These are phyloP conservation scores for Perca flavescens DNA, from an alignment of 2,113 vertebrate species.

Conservation along the genomic window DNA sequence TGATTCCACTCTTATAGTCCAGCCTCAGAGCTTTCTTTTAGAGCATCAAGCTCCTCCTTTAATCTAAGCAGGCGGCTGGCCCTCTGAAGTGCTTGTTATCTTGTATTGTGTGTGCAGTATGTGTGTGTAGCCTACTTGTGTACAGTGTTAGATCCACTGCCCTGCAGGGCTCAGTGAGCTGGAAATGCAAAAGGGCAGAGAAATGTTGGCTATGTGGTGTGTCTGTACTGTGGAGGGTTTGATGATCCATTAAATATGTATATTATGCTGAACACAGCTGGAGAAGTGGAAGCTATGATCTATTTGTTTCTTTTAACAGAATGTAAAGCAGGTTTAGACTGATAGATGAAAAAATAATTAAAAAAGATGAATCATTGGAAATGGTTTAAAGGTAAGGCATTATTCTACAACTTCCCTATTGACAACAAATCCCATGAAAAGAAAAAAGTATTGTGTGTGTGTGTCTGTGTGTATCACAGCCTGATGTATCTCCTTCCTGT, in stretches of 20 bases:
- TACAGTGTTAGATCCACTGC: slow-evolving; percentile 5
- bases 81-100: slow-evolving; percentile 17
- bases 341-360: background rate
- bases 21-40: slow-evolving; percentile 3
- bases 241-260: slow-evolving; percentile 54
- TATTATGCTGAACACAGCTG: slow-evolving; percentile 44
- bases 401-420: background rate
- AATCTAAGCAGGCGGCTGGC: slow-evolving; percentile 10
- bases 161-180: slow-evolving; percentile 36
- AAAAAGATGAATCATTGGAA: background rate
- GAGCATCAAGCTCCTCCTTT: background rate
- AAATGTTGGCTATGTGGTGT: background rate
- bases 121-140: slow-evolving; percentile 7
- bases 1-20: background rate
- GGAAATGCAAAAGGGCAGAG: slow-evolving; percentile 44
- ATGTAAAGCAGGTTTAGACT: background rate
- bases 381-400: background rate
- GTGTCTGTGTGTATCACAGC: background rate
- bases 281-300: background rate
- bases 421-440: background rate
- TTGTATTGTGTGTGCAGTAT: background rate
- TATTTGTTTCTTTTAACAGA: background rate
- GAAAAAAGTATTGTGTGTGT: background rate
- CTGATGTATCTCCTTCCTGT: background rate
- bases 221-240: slow-evolving; percentile 22